Evolutionary conservation across 2,797 vertebrate genomes (phyloP).

Genomic region (Hydrolagus colliei): DNA sequence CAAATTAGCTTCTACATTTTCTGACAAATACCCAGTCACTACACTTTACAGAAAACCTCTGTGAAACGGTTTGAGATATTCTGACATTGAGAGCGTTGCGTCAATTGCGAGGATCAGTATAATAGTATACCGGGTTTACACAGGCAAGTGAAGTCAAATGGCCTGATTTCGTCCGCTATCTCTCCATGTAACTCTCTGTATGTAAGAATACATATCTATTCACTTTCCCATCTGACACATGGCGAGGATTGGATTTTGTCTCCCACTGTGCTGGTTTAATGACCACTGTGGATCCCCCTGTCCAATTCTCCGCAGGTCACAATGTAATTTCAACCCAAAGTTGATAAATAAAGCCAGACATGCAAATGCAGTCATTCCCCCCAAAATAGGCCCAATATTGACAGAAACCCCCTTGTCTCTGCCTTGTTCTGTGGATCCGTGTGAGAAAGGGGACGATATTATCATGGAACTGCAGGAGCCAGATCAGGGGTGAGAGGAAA

Average conservation of each 20-base stretch:
- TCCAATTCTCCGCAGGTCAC: not conserved
- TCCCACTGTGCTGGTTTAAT: not conserved
- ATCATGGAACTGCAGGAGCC: constrained; percentile 43
- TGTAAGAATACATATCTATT: not conserved
- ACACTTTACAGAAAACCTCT: too few species aligned
- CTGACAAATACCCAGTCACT: too few species aligned
- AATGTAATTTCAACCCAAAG: constrained; percentile 1
- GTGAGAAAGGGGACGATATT: constrained; percentile 24
- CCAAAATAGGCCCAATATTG: constrained; percentile 5
- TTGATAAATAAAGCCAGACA: constrained; percentile 25
- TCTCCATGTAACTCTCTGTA: too few species aligned
- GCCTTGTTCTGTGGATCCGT: not conserved
- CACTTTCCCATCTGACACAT: not conserved
- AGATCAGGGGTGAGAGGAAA: constrained; percentile 35
- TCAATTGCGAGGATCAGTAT: too few species aligned
- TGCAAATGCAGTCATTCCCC: not conserved
- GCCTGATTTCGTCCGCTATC: too few species aligned
- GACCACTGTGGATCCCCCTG: not conserved
- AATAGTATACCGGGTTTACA: too few species aligned
- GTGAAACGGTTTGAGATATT: too few species aligned
- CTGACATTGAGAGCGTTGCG: too few species aligned
- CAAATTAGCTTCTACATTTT: too few species aligned
- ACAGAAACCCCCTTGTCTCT: constrained; percentile 26
- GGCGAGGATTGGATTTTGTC: too few species aligned
- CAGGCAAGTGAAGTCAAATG: too few species aligned